A percentile compares a stretch with the other conserved stretches of the same genome.
Conservation (phyloP, 2,888 invertebrate genomes). For the Nomada fabriciana region DNA sequence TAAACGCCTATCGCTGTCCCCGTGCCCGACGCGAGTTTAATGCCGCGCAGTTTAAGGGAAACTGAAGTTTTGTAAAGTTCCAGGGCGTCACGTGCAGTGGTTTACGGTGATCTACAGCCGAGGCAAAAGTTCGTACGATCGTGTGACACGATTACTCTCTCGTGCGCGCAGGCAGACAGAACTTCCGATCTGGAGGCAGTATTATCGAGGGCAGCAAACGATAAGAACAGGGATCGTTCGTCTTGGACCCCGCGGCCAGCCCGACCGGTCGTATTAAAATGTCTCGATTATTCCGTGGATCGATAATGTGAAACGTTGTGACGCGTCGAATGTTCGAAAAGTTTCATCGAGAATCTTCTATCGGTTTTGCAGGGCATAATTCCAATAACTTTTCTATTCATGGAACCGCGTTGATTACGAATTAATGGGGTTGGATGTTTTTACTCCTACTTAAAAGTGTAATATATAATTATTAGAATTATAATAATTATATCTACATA, state of each 20-base stretch:
- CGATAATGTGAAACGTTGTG: slow-evolving; percentile 39
- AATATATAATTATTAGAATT: no score
- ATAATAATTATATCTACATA: no score
- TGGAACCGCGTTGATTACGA: slow-evolving; percentile 17
- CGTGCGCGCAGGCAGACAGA: slow-evolving; percentile 24
- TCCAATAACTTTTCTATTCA: slow-evolving; percentile 10
- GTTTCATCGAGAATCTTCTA: slow-evolving; percentile 26
- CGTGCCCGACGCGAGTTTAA: slow-evolving; percentile 54
- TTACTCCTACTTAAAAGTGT: background rate
- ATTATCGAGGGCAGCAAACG: slow-evolving; percentile 54
- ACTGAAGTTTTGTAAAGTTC: slow-evolving; percentile 68
- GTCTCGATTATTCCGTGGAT: slow-evolving; percentile 31
- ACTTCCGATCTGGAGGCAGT: slow-evolving; percentile 38
- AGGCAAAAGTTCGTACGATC: slow-evolving; percentile 66
- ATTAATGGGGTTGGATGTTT: slow-evolving; percentile 16
- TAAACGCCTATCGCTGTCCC: slow-evolving; percentile 51
- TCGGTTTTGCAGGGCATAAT: slow-evolving; percentile 18
- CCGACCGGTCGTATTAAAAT: slow-evolving; percentile 49
- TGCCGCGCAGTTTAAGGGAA: slow-evolving; percentile 62
- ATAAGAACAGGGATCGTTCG: slow-evolving; percentile 47
- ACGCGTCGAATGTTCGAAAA: slow-evolving; percentile 16
- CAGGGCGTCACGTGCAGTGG: slow-evolving; percentile 68
- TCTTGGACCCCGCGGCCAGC: slow-evolving; percentile 21
- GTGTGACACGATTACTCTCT: slow-evolving; percentile 67
- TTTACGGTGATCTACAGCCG: slow-evolving; percentile 67